Evolutionary conservation across 2,797 vertebrate genomes (phyloP), one percentile per base, ranked within the genome.

Genomic region (Myotis planiceps): DNA sequence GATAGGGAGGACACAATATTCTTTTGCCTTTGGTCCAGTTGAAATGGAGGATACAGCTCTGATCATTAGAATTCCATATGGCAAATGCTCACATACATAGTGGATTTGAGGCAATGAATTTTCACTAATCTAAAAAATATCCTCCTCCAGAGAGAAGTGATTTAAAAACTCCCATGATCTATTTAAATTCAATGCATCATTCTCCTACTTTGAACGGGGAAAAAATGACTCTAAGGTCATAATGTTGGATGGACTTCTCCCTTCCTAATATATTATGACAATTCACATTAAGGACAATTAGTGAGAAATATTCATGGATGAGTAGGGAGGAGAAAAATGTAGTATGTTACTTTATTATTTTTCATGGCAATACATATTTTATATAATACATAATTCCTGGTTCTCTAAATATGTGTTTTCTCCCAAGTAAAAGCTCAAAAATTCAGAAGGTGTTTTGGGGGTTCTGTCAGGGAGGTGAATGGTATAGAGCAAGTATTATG

Each of bases 21-120:
- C 83, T 19, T 51, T 63, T 6, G 29, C 51, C 21, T 89, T 76
- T 89, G 21, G 3, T 72, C 72, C 49, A 82, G 25, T 29, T 83
- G 16, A 96, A 95, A 9, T 34, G 9, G 80, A 97, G 76, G 85
- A 0, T 37, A 92, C 16, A 86, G 68, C 3, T 96, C 79, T 88
- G 69, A 80, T 91, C 14, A 81, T 72, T 91, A 87, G 88, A 94
- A 90, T 94, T 90, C 65, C 27, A 66, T 90, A 85, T 68, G 3
- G 42, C 7, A 87, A 79, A 60, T 25, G 10, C 23, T 92, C 9
- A 4, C 68, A 74, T 9, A 25, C 4, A 23, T 37, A 80, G 65
- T 93, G 34, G 51, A 83, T 93, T 96, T 96, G 89, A 90, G 92
- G 82, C 93, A 94, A 75, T 97, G 60, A 89, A 2, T 96, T 79